Evolutionary conservation across 2,797 vertebrate species (phyloP), one percentile per base, ranked within the genome.

Genomic region (Lagorchestes hirsutus): DNA sequence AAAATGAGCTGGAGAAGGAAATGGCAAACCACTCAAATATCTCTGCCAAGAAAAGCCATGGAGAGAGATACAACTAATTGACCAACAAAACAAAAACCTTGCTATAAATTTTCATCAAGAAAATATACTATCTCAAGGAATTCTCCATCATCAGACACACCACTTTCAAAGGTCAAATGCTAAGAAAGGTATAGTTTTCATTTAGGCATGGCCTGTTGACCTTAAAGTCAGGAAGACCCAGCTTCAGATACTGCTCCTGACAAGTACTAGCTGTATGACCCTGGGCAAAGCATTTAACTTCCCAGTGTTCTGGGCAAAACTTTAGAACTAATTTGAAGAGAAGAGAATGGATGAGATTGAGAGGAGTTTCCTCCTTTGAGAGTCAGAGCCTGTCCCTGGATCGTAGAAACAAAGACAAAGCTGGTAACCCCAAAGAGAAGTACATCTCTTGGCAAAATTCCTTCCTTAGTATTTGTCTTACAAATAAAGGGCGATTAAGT

Each of bases 81-180:
- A 40, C 1, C 24, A 22, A 16, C 1, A 74, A 74, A 74, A 67
- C 67, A 74, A 74, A 74, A 40, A 74, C 5, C 4, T 90, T 93
- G 18, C 62, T 93, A 16, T 46, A 31, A 82, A 29, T 93, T 95
- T 95, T 94, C 56, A 57, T 90, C 57, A 90, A 59, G 54, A 54
- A 62, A 91, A 92, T 74, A 91, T 57, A 46, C 34, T 55, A 55
- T 55, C 54, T 91, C 2, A 92, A 90, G 31, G 59, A 31, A 55
- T 16, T 93, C 28, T 29, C 56, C 91, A 9, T 59, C 27, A 27
- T 91, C 13, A 54, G 90, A 54, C 52, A 91, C 52, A 91, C 28
- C 50, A 54, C 28, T 22, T 16, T 90, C 50, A 12, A 90, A 54
- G 52, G 6, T 29, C 28, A 91, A 52, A 52, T 54, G 52, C 27